phyloP scores from a whole-genome alignment of 2,113 vertebrate species.

The Illadopsis cleaveri region DNA sequence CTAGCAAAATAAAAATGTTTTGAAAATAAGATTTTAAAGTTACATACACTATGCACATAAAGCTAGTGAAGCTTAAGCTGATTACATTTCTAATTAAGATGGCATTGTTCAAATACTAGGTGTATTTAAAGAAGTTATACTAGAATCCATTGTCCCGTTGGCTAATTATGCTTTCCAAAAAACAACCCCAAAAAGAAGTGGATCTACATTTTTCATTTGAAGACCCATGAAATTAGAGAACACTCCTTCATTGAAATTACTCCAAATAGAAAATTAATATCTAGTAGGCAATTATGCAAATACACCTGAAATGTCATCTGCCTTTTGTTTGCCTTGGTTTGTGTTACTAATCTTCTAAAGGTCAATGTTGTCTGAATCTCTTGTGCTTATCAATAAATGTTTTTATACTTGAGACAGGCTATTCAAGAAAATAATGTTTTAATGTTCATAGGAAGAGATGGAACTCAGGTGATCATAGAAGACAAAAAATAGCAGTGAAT shows the following conservation, averaged over 20 bases:
- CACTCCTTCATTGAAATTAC: not conserved
- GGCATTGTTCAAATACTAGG: conserved; percentile 63
- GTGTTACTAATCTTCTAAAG: conserved; percentile 68
- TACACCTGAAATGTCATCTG: conserved; percentile 73
- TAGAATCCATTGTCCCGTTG: not conserved
- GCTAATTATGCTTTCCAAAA: not conserved
- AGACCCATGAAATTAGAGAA: not conserved
- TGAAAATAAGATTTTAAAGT: not conserved
- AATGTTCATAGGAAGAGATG: conserved; percentile 30
- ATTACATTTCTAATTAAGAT: conserved; percentile 64
- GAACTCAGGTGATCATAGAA: not conserved
- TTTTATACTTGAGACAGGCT: conserved; percentile 30
- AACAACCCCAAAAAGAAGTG: not conserved
- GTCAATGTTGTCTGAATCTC: conserved; percentile 60
- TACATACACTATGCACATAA: conserved; percentile 65
- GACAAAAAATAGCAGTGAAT: not conserved
- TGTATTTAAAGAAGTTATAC: conserved; percentile 52
- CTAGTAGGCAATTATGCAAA: conserved; percentile 11
- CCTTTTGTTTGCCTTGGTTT: conserved; percentile 71
- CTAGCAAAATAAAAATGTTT: not conserved
- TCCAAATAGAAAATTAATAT: not conserved
- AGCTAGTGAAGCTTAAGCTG: conserved; percentile 67
- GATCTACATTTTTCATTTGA: not conserved
- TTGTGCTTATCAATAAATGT: conserved; percentile 59
- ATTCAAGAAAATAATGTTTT: not conserved